Base-by-base conservation (phyloP, 2,888 invertebrate species). In the Megamerina dolium region DNA sequence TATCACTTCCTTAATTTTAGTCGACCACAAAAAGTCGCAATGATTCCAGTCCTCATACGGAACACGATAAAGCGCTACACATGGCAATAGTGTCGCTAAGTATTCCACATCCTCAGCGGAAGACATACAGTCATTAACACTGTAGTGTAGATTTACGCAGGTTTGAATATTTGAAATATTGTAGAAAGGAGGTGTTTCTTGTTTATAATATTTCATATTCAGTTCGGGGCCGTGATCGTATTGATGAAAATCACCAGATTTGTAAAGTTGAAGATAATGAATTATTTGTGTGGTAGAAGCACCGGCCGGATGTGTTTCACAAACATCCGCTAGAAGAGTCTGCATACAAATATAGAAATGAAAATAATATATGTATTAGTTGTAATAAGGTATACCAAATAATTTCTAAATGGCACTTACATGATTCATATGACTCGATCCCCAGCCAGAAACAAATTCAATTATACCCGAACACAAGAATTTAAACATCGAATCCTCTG, bases 231-330 rank as follows among this genome's bases (percentile, higher is more conserved):
- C 81, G 52, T 75, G 71, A 61, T 81, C 78, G 54, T 75, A 81
- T 41, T 78, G 75, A 9, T 77, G 72, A 62, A 80, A 80, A 21
- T 68, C 63, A 4, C 73, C 73, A 4, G 73, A 73, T 4, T 70
- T 73, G 13, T 65, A 60, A 19, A 78, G 74, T 70, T 89, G 88
- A 1, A 76, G 78, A 59, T 79, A 88, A 66, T 89, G 88, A 1
- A 80, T 72, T 1, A 87, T 62, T 63, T 87, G 85, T 51, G 77
- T 77, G 1, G 78, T 76, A 0, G 86, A 78, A 1, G 80, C 73
- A 3, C 86, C 86, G 2, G 85, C 83, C 1, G 86, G 85, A 16
- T 77, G 72, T 45, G 83, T 82, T 4, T 76, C 77, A 8, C 81
- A 59, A 40, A 83, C 81, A 2, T 81, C 77, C 0, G 84, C 81